Evolutionary conservation across 2,888 invertebrate genomes (phyloP).

Genomic region (Exocentrus adspersus): DNA sequence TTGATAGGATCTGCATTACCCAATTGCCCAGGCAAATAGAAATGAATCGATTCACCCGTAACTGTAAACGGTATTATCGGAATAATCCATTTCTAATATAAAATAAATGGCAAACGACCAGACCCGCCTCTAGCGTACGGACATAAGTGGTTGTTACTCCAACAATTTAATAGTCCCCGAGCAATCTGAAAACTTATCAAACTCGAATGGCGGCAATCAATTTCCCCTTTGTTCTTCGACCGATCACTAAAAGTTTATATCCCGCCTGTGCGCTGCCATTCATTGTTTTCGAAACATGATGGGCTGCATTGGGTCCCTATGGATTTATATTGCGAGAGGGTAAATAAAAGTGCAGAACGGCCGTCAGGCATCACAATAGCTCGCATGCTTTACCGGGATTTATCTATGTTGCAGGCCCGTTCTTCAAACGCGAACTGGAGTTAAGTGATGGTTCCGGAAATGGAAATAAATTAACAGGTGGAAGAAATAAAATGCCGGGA

Average conservation of each 20-base stretch:
- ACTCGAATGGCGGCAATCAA: constrained; percentile 11
- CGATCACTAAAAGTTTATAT: constrained; percentile 11
- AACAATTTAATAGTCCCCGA: neutral
- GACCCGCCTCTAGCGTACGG: neutral
- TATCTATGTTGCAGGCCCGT: constrained; percentile 14
- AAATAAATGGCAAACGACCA: neutral
- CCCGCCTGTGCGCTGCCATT: neutral
- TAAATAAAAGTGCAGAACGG: constrained; percentile 22
- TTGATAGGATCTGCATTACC: neutral
- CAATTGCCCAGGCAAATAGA: no score
- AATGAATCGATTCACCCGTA: no score
- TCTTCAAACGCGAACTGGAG: no score
- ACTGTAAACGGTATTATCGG: no score
- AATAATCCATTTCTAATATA: neutral
- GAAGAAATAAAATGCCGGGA: no score
- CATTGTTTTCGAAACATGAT: constrained; percentile 17
- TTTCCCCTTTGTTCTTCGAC: constrained; percentile 6
- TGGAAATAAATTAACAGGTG: no score
- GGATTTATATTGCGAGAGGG: constrained; percentile 13
- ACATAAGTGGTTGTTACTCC: neutral
- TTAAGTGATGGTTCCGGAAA: no score
- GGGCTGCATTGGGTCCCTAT: constrained; percentile 17
- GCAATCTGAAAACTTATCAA: constrained; percentile 7
- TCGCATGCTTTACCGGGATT: constrained; percentile 12
- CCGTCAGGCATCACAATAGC: constrained; percentile 18